Evolutionary conservation across 2,113 vertebrate genomes (phyloP), one percentile per base, ranked within the genome.

Genomic region (Cariama cristata): DNA sequence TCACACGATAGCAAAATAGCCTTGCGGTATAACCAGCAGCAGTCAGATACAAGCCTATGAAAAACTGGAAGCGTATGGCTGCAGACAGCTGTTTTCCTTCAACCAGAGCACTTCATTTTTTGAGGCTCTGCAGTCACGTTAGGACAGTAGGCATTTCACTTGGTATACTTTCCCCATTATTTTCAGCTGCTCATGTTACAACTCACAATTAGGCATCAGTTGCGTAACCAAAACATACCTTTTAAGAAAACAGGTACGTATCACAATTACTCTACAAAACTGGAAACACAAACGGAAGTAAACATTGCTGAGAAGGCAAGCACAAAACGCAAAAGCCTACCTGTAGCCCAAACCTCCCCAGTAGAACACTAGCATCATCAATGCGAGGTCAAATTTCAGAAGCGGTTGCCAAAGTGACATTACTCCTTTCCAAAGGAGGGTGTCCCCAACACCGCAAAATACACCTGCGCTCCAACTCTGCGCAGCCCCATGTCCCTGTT

Each of bases 401-500:
- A 33, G 27, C 44, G 55, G 44, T 1, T 38, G 58, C 7, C 30
- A 50, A 23, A 38, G 33, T 40, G 23, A 20, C n/a, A 5, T 30
- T 4, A 15, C 3, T 50, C 13, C 35, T 55, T 72, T 49, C 38
- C 42, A 79, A 32, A 33, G 7, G 30, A 79, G 26, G 0, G 4
- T 1, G 19, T 4, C 8, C 4, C 28, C 47, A 42, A 16, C 17
- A 3, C 44, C 42, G 53, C 55, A 52, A 47, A 87, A n/a, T 4
- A 27, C 35, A 23, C 8, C 35, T 24, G 62, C 4, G 6, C 8
- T 33, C 59, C 6, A 42, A 40, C 66, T 20, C 79, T 17, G 20
- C 5, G 0, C 15, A 16, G 32, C 71, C 8, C 23, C 3, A 0
- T 0, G 15, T 4, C 30, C 56, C 74, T 60, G 44, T 3, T n/a